Conservation (phyloP, 64 coral and sea anemone genomes). For the Stichodactyla helianthus region DNA sequence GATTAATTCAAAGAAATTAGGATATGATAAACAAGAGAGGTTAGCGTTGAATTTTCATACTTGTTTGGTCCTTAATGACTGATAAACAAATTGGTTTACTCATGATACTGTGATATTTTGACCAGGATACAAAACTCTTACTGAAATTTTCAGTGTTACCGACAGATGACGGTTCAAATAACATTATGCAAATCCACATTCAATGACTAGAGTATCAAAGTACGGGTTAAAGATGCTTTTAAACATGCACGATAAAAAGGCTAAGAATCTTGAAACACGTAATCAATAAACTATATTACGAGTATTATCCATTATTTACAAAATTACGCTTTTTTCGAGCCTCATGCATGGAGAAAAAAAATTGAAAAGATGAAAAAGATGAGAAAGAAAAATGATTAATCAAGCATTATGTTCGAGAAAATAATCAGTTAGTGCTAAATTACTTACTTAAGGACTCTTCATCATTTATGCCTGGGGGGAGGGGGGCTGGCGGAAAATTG, state of each 20-base stretch:
- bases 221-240: background rate
- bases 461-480: too few relatives aligned
- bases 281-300: background rate
- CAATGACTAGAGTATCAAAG: background rate
- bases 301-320: background rate
- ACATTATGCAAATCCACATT: background rate
- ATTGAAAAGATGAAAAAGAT: background rate
- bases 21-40: too few relatives aligned
- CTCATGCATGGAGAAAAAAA: background rate
- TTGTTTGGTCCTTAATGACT: too few relatives aligned
- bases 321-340: background rate
- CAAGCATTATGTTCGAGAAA: background rate
- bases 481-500: too few relatives aligned
- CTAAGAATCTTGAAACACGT: background rate
- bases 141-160: background rate
- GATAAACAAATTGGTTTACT: background rate
- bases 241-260: background rate
- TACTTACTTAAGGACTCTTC: too few relatives aligned
- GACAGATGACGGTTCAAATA: constrained; percentile 6
- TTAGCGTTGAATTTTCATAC: background rate
- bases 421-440: background rate
- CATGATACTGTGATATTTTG: background rate
- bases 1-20: too few relatives aligned
- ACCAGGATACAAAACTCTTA: background rate
- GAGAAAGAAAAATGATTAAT: background rate